Percentiles rank a stretch among this genome's conserved stretches.
phyloP scores from a whole-genome alignment of 2,797 vertebrate genomes.

The Micrastur ruficollis region DNA sequence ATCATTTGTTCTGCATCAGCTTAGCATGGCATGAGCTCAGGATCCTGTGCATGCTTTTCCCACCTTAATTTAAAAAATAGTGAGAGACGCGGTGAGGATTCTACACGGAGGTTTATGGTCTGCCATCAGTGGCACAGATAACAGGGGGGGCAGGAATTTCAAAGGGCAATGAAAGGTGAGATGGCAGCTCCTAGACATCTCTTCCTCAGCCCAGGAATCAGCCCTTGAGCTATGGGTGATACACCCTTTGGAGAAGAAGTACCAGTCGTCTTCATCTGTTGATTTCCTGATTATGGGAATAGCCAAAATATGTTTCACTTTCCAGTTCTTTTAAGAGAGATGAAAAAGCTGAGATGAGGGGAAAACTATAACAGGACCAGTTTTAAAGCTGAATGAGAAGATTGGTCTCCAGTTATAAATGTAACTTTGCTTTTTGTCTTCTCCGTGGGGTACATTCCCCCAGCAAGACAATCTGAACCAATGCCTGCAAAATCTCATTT shows the following conservation, averaged over 20 bases:
- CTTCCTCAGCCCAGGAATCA: neutral
- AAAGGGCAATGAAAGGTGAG: slow-evolving; percentile 17
- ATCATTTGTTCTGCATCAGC: neutral
- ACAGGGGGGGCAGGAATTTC: neutral
- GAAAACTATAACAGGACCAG: neutral
- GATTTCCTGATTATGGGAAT: neutral
- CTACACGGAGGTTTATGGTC: neutral
- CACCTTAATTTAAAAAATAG: neutral
- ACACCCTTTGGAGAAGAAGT: neutral
- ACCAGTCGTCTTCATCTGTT: neutral
- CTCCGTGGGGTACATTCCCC: neutral
- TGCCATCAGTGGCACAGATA: neutral
- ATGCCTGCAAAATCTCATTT: neutral
- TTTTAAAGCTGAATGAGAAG: neutral
- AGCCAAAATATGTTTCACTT: neutral
- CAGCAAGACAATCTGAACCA: neutral
- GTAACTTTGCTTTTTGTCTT: neutral
- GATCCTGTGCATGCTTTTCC: neutral
- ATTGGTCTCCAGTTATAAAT: neutral
- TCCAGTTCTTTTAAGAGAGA: neutral
- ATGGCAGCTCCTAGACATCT: neutral
- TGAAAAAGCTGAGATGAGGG: neutral
- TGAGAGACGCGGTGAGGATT: neutral
- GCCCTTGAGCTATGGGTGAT: neutral
- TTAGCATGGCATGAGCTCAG: neutral